Base-by-base conservation (phyloP, 2,888 invertebrate genomes). In the Monopis laevigella region DNA sequence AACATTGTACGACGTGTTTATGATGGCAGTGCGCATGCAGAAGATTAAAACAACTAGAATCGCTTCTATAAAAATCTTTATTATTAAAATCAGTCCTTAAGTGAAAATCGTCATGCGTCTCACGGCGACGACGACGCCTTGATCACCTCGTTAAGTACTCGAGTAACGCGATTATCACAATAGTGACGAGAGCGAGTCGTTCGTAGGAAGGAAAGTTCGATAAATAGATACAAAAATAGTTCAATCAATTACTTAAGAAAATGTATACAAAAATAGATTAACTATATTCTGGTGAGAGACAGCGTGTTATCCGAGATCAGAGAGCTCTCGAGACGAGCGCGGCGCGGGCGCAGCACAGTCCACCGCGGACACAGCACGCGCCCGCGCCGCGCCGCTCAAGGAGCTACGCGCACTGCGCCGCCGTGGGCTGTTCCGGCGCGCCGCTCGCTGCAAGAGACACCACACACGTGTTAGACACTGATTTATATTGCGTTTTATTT, bases 351-450 rank as follows among this genome's bases (percentile, higher is more conserved):
- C 55, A 45, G 45, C 43, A 52, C 48, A 45, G 51, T 57, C 59
- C 68, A 62, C 66, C 75, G 77, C 81, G 74, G n/a, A n/a, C n/a
- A n/a, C n/a, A n/a, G n/a, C n/a, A n/a, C n/a, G 81, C 81, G 80
- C 80, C 75, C 73, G 74, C 78, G 81, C 81, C 75, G 73, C 73
- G 73, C 73, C 65, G 62, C 73, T 71, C 77, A 14, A 58, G 59
- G 69, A 63, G 67, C 77, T 80, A 81, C 75, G 82, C 81, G 80
- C 80, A 77, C 77, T 73, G 75, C 80, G 82, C 81, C 80, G 80
- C 80, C 65, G 80, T 67, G 67, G 78, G 77, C 74, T 77, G 73
- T 78, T 80, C 69, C 73, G 69, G 72, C 75, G 73, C 73, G 68
- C 65, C 65, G 64, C 74, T 73, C 77, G 81, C 82, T 82, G 82